Base-by-base conservation (phyloP, 2,888 invertebrate species). In the Rambutsinella grinnellia region DNA sequence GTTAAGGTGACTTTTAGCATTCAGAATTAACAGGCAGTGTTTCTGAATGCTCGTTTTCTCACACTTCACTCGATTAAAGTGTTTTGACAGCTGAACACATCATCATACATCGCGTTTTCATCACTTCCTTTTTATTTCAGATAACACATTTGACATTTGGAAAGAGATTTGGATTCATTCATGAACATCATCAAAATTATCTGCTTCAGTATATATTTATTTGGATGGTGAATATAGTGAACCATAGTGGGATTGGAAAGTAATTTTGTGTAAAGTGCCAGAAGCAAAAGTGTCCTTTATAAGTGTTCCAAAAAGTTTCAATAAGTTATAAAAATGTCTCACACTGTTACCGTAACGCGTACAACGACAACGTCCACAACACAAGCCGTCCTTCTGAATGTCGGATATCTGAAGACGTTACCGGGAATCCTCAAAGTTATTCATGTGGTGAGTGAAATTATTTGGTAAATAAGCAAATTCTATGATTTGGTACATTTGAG, bases 341-440 rank as follows among this genome's bases (percentile, higher is more conserved):
- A 95, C 88, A 90, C 93, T 44, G 93, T 95, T 83, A 95, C 95
- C 57, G 93, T 95, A 76, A 95, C 94, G 27, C 89, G 94, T 85
- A 94, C 93, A 28, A 94, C 94, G 63, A 93, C 93, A 76, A 92
- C 93, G 10, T 90, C 92, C 24, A 90, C 92, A 27, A 92, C 94
- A 21, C 92, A 93, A 10, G 90, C 92, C 8, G 89, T 95, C 81
- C 90, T 94, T 83, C 87, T 95, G 79, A 95, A 96, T 87, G 92
- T 92, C 5, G 93, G 93, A 60, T 95, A 94, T 86, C 87, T 95
- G 81, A 92, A 92, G 86, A 91, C 93, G 24, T 88, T 92, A 85
- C 91, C 94, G 0, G 96, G 96, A 3, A 86, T 95, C 15, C 88
- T 95, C 10, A 95, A 95, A 87, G 86, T 95, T n/a, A 89, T 92